Evolutionary conservation across 2,888 invertebrate genomes (phyloP), one percentile per base, ranked within the genome.

Genomic region (Himalopsyche japonica): DNA sequence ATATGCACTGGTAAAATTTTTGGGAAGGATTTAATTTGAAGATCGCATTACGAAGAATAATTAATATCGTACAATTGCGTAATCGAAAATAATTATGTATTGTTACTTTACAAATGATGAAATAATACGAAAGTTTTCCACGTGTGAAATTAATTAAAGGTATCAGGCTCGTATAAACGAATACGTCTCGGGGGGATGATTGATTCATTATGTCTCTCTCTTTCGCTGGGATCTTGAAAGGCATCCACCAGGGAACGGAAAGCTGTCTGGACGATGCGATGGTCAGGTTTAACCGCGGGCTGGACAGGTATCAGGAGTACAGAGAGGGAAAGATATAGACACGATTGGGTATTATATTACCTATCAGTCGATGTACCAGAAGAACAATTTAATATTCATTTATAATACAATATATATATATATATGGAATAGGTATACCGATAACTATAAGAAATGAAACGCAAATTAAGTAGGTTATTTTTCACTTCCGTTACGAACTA

Each of bases 111-210:
- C 37, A 37, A 43, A 70, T 64, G 32, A 64, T 64, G 18, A 79
- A 80, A 43, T 18, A 81, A 37, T 24, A 81, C n/a, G 20, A 27
- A 76, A 37, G 43, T 43, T 80, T 64, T 64, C 49, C 57, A 57
- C 80, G 24, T 32, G 27, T 64, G 80, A 64, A 85, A 82, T 77
- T 85, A 85, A 85, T 85, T 85, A 85, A 48, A 81, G 76, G 82
- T 80, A 81, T 83, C 81, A 83, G 81, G 79, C 83, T 76, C 81
- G 81, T 76, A 82, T 79, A 57, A 82, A 84, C 64, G 86, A 86
- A 84, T 84, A 81, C 78, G 86, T 86, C 86, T 86, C 86, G 84
- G 34, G 86, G 86, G 86, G 82, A 86, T 86, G 86, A 86, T 86
- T 86, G 86, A 86, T 86, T 86, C 86, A 86, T 86, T 86, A 86